Conservation (phyloP, 2,113 vertebrate genomes). For the Natator depressus region DNA sequence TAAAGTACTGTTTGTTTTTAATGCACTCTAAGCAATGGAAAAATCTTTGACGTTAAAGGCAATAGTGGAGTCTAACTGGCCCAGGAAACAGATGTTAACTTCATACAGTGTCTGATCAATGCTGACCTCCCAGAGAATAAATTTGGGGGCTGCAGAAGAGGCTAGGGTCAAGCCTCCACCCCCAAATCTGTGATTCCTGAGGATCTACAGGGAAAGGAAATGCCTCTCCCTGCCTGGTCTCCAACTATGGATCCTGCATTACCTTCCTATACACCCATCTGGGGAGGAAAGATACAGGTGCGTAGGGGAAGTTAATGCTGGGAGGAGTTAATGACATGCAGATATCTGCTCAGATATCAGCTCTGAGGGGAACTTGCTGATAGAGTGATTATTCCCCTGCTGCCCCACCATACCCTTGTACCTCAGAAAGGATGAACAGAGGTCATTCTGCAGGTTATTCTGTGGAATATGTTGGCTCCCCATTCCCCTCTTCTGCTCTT, state of each 20-base stretch:
- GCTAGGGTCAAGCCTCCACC: neutral
- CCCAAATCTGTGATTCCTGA: neutral
- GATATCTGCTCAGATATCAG: neutral
- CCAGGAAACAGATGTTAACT: slow-evolving; percentile 30
- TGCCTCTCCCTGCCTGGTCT: neutral
- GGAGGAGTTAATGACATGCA: neutral
- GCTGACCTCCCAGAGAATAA: neutral
- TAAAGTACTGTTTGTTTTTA: slow-evolving; percentile 40
- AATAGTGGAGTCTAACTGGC: neutral
- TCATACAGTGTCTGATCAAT: neutral
- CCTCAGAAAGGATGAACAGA: neutral
- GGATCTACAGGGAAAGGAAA: neutral
- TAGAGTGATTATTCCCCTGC: neutral
- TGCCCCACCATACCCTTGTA: neutral
- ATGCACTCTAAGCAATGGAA: slow-evolving; percentile 22
- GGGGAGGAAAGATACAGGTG: neutral
- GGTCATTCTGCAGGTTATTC: neutral
- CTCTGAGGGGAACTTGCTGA: neutral
- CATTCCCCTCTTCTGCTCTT: neutral
- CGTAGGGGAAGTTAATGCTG: neutral
- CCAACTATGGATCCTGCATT: neutral
- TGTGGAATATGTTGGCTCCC: neutral
- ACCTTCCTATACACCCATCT: neutral
- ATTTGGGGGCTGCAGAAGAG: neutral
- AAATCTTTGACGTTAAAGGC: neutral